Conservation (phyloP, 2,888 invertebrate genomes). For the Escarpia spicata region DNA sequence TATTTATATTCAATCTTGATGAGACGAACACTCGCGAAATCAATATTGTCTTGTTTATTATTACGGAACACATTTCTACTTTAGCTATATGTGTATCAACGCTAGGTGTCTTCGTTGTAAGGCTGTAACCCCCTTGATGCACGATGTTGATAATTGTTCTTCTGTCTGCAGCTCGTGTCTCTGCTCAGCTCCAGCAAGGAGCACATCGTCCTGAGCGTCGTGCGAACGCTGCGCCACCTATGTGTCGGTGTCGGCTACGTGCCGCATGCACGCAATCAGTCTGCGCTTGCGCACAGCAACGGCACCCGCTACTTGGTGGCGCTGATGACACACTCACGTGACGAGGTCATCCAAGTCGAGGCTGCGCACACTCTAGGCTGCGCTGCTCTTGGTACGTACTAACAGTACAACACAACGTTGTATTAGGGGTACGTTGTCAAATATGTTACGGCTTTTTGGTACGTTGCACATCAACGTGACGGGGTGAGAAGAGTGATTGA, state of each 20-base stretch:
- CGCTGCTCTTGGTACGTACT: slow-evolving; percentile 57
- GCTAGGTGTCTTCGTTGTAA: too few relatives aligned
- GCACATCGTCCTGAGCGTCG: slow-evolving; percentile 60
- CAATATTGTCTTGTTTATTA: too few relatives aligned
- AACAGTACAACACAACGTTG: neutral
- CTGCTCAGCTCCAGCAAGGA: slow-evolving; percentile 59
- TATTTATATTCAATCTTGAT: too few relatives aligned
- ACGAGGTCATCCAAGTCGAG: slow-evolving; percentile 62
- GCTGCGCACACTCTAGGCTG: slow-evolving; percentile 60
- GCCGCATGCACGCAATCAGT: slow-evolving; percentile 57
- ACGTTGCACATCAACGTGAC: too few relatives aligned
- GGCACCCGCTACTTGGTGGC: slow-evolving; percentile 61
- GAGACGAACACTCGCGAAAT: too few relatives aligned
- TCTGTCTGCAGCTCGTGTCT: slow-evolving; percentile 49
- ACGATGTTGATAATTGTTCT: neutral
- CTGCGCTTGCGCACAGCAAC: slow-evolving; percentile 53
- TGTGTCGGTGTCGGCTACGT: slow-evolving; percentile 62
- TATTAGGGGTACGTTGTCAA: neutral
- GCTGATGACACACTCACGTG: slow-evolving; percentile 56
- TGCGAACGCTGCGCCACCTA: slow-evolving; percentile 57
- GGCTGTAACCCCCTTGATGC: neutral
- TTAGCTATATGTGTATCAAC: too few relatives aligned
- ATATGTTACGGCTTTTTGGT: neutral
- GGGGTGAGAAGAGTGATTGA: too few relatives aligned
- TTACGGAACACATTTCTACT: too few relatives aligned